A percentile compares a stretch with the other conserved stretches of the same genome.
Conservation (phyloP, 1,140 invertebrate species). For the Agrilus planipennis region DNA sequence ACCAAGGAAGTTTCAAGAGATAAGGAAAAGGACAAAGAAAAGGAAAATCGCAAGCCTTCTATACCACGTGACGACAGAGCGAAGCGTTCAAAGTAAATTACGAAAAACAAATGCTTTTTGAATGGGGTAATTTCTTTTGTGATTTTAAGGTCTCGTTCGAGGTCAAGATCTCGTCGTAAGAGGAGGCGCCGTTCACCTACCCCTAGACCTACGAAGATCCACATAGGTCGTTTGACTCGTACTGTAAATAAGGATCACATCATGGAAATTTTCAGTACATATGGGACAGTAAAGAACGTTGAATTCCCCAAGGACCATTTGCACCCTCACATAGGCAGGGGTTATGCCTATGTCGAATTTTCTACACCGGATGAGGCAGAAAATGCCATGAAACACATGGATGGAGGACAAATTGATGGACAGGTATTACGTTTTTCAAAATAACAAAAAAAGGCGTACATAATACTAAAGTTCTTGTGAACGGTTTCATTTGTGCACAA, state of each 20-base stretch:
- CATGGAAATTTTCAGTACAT: conserved; percentile 87
- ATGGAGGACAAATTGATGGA: conserved; percentile 87
- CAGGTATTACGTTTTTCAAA: no score
- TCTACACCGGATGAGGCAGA: conserved; percentile 89
- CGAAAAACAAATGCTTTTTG: conserved; percentile 4
- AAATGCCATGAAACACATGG: conserved; percentile 98
- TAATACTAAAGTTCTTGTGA: background rate
- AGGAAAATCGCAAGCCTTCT: conserved; percentile 33
- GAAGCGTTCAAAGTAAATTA: conserved; percentile 37
- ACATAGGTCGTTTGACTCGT: conserved; percentile 80
- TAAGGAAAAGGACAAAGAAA: conserved; percentile 41
- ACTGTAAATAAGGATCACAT: conserved; percentile 92
- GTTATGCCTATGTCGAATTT: conserved; percentile 93
- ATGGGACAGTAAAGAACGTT: conserved; percentile 80
- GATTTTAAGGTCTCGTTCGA: conserved; percentile 15
- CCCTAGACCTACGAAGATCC: conserved; percentile 79
- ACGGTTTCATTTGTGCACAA: background rate
- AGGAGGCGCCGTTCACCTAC: conserved; percentile 70
- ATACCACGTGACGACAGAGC: conserved; percentile 41
- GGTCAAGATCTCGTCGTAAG: conserved; percentile 42
- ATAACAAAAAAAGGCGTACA: conserved; percentile 68
- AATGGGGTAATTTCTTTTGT: conserved; percentile 8
- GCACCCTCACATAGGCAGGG: conserved; percentile 73
- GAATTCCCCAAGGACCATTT: conserved; percentile 81
- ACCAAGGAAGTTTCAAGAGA: conserved; percentile 37